Percentiles rank a stretch among this genome's conserved stretches.
phyloP scores from a whole-genome alignment of 2,888 invertebrate genomes.

The Drosophila mulleri region DNA sequence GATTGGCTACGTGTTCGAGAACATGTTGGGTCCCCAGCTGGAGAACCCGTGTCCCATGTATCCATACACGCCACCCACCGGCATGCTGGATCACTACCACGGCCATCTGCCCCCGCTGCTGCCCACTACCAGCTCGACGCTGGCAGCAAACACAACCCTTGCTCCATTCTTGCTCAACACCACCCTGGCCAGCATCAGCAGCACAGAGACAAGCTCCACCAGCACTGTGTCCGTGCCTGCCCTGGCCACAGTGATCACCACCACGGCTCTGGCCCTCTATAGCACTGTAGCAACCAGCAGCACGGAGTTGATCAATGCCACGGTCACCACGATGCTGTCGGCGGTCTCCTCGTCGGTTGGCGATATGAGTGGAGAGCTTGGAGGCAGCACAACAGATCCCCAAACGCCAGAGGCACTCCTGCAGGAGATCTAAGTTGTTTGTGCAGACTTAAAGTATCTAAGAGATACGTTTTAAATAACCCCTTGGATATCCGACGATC shows the following conservation, averaged over 20 bases:
- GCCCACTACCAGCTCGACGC: conserved; percentile 49
- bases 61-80: conserved; percentile 78
- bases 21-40: conserved; percentile 87
- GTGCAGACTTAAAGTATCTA: conserved; percentile 23
- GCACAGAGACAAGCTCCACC: conserved; percentile 59
- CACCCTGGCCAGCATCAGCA: conserved; percentile 47
- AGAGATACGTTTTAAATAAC: conserved; percentile 22
- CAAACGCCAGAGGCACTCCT: conserved; percentile 79
- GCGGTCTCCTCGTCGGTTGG: conserved; percentile 70
- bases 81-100: conserved; percentile 73
- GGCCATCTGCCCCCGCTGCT: conserved; percentile 59
- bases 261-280: conserved; percentile 71
- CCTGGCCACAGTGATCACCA: conserved; percentile 70
- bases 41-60: conserved; percentile 85
- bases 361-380: conserved; percentile 64
- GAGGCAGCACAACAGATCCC: conserved; percentile 80
- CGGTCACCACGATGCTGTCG: conserved; percentile 74
- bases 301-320: conserved; percentile 77
- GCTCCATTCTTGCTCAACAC: conserved; percentile 57
- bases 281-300: conserved; percentile 72
- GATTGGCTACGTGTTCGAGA: conserved; percentile 92
- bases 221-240: conserved; percentile 50
- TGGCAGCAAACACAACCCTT: conserved; percentile 44
- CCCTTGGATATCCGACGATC: conserved; percentile 2
- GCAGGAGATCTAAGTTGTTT: conserved; percentile 70